Evolutionary conservation across 2,113 vertebrate species (phyloP).

Genomic region (Chlorocebus sabaeus): DNA sequence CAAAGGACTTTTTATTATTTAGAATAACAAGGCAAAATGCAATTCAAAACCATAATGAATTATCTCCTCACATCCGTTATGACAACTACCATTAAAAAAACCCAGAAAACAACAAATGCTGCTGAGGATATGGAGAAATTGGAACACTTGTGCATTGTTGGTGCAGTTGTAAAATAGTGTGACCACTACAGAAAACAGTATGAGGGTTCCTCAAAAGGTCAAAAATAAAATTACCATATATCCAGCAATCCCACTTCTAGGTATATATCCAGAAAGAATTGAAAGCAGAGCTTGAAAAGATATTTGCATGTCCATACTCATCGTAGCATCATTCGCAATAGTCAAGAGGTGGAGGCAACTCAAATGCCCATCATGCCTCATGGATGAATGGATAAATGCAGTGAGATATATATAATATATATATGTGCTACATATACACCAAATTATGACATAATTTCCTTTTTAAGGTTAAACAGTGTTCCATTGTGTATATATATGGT

Average conservation of each 20-base stretch:
- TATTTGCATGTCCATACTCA: not conserved
- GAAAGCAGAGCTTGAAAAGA: not conserved
- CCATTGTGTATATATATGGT: too few relatives aligned
- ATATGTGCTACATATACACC: too few relatives aligned
- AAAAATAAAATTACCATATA: not conserved
- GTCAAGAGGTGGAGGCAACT: not conserved
- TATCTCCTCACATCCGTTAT: not conserved
- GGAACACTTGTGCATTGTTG: not conserved
- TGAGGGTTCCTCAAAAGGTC: not conserved
- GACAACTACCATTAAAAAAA: not conserved
- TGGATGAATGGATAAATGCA: not conserved
- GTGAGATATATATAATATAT: too few relatives aligned
- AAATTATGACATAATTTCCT: too few relatives aligned
- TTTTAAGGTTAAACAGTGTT: too few relatives aligned
- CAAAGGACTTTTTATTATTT: not conserved
- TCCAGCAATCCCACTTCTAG: not conserved
- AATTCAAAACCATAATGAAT: not conserved
- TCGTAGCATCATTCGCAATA: not conserved
- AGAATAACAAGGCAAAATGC: not conserved
- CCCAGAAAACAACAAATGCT: not conserved
- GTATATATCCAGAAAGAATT: not conserved
- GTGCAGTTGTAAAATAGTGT: not conserved
- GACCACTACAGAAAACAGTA: not conserved
- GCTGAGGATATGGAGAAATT: not conserved
- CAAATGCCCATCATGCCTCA: not conserved